Evolutionary conservation across 2,888 invertebrate genomes (phyloP).

Genomic region (Andrena bicolor): DNA sequence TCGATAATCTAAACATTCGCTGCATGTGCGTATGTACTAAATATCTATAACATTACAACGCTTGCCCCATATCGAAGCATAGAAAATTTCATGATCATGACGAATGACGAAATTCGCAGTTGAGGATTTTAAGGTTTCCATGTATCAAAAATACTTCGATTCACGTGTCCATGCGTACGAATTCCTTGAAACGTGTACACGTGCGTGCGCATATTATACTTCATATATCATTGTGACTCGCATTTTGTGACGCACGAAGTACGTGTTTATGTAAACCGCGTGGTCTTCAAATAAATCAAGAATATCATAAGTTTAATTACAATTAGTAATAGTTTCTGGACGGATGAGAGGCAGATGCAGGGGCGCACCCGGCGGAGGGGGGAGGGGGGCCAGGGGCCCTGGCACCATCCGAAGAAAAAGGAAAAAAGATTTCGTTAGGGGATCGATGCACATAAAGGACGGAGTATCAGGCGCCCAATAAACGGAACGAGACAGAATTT

Average conservation of each 20-base stretch:
- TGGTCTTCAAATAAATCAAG: conserved; percentile 8
- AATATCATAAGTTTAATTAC: conserved; percentile 10
- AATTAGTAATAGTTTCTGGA: not conserved
- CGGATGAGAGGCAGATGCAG: not conserved
- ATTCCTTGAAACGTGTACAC: not conserved
- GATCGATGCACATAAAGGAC: too few species aligned
- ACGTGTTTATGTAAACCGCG: not conserved
- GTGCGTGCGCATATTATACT: not conserved
- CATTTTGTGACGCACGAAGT: conserved; percentile 14
- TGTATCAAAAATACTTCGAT: conserved; percentile 7
- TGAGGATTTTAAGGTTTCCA: not conserved
- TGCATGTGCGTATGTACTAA: not conserved
- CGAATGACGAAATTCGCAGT: not conserved
- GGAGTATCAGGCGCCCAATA: too few species aligned
- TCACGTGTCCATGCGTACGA: conserved; percentile 5
- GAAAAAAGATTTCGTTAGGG: too few species aligned
- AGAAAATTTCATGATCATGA: not conserved
- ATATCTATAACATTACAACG: not conserved
- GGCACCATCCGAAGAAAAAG: too few species aligned
- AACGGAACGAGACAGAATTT: too few species aligned
- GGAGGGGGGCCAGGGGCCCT: too few species aligned
- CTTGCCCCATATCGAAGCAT: not conserved
- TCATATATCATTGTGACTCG: not conserved
- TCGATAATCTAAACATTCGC: not conserved
- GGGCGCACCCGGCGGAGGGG: not conserved